Evolutionary conservation across 1,140 invertebrate genomes (phyloP).

Genomic region (Riptortus pedestris): DNA sequence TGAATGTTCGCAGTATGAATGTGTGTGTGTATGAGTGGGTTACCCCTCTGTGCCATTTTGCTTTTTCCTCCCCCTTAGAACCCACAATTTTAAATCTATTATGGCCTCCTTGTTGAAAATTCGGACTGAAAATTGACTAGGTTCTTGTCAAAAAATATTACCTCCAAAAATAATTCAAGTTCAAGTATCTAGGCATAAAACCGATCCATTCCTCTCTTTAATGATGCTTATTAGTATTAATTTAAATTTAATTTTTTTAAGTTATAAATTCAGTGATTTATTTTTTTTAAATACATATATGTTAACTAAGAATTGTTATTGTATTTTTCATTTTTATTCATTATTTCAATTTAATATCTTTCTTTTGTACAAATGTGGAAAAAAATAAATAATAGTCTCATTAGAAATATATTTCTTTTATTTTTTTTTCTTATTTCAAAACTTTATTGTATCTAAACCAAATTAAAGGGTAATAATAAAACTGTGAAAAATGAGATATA

Average conservation of each 20-base stretch:
- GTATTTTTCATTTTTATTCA: neutral
- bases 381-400: neutral
- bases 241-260: slow-evolving; percentile 3
- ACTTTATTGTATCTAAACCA: neutral
- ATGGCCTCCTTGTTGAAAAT: neutral
- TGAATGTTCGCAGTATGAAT: slow-evolving; percentile 25
- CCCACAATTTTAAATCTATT: neutral
- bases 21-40: slow-evolving; percentile 18
- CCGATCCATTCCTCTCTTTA: slow-evolving; percentile 14
- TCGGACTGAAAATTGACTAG: slow-evolving; percentile 6
- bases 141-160: slow-evolving; percentile 1
- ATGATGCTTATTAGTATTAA: neutral
- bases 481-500: neutral
- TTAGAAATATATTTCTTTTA: neutral
- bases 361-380: neutral
- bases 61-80: neutral
- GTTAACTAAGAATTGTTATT: neutral
- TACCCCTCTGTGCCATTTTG: slow-evolving; percentile 14
- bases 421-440: neutral
- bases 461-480: neutral
- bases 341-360: neutral
- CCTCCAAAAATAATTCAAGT: neutral
- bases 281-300: neutral
- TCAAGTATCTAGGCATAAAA: neutral
- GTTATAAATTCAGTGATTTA: neutral